Conservation (phyloP, 2,113 vertebrate species). For the Brachyistius frenatus region DNA sequence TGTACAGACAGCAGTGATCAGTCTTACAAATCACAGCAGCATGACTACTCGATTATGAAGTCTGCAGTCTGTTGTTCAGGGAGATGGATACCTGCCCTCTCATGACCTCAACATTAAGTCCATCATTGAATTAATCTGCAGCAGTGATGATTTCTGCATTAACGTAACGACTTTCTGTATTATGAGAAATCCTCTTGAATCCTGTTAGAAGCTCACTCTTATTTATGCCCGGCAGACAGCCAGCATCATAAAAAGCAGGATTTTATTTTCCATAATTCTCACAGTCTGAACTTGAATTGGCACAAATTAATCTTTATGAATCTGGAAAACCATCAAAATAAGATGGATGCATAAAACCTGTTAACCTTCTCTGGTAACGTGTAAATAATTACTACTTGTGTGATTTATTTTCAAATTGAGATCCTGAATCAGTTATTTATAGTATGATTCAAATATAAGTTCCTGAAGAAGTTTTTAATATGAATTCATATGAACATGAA, state of each 20-base stretch:
- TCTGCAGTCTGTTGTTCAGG: constrained; percentile 5
- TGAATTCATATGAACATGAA: not conserved
- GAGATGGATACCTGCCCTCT: not conserved
- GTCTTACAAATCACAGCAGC: constrained; percentile 24
- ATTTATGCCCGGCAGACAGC: not conserved
- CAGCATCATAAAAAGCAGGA: not conserved
- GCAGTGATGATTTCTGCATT: not conserved
- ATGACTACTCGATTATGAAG: constrained; percentile 10
- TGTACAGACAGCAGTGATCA: constrained; percentile 1
- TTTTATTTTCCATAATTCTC: not conserved
- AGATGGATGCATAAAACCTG: not conserved
- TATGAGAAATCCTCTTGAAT: constrained; percentile 1
- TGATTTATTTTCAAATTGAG: not conserved
- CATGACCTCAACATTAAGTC: constrained; percentile 1
- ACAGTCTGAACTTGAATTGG: not conserved
- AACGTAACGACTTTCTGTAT: not conserved
- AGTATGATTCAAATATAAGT: too few relatives aligned
- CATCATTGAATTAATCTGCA: constrained; percentile 33
- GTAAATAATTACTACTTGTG: not conserved
- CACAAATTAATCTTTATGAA: constrained; percentile 1
- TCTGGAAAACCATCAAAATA: constrained; percentile 2
- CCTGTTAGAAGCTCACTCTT: not conserved
- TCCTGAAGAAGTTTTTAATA: not conserved
- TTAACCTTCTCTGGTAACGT: not conserved
- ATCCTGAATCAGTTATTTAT: not conserved